Conservation (phyloP, 1,140 invertebrate species). For the Homalodisca vitripennis region DNA sequence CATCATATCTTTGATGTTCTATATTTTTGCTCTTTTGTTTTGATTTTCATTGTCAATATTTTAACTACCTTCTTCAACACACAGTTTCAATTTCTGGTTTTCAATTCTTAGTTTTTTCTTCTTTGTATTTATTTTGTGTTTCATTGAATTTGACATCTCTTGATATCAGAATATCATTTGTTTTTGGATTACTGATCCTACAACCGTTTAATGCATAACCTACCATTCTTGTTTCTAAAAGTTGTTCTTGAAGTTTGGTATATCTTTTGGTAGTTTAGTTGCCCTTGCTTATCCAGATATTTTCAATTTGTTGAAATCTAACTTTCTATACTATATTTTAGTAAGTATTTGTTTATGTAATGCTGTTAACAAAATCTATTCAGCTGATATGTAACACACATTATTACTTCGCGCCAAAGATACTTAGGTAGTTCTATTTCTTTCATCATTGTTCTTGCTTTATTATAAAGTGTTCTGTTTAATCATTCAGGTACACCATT, state of each 20-base stretch:
- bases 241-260: conserved; percentile 22
- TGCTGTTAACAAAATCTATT: conserved; percentile 28
- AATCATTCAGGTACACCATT: conserved; percentile 47
- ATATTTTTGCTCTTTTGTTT: conserved; percentile 12
- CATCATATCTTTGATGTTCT: conserved; percentile 2
- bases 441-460: conserved; percentile 42
- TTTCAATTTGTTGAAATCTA: conserved; percentile 28
- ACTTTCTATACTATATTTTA: conserved; percentile 18
- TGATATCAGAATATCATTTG: conserved; percentile 15
- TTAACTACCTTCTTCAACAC: not conserved
- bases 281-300: conserved; percentile 31
- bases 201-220: conserved; percentile 18
- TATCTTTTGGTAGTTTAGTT: conserved; percentile 25
- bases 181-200: conserved; percentile 17
- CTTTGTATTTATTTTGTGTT: conserved; percentile 5
- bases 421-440: conserved; percentile 38
- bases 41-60: conserved; percentile 4
- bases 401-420: conserved; percentile 47
- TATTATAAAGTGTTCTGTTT: conserved; percentile 45
- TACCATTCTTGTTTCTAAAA: conserved; percentile 27
- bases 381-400: conserved; percentile 18
- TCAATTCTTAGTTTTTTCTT: conserved; percentile 28
- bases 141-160: conserved; percentile 31
- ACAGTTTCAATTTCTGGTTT: not conserved
- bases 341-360: conserved; percentile 21